Evolutionary conservation across 2,797 vertebrate species (phyloP).

Genomic region (Pseudochirops cupreus): DNA sequence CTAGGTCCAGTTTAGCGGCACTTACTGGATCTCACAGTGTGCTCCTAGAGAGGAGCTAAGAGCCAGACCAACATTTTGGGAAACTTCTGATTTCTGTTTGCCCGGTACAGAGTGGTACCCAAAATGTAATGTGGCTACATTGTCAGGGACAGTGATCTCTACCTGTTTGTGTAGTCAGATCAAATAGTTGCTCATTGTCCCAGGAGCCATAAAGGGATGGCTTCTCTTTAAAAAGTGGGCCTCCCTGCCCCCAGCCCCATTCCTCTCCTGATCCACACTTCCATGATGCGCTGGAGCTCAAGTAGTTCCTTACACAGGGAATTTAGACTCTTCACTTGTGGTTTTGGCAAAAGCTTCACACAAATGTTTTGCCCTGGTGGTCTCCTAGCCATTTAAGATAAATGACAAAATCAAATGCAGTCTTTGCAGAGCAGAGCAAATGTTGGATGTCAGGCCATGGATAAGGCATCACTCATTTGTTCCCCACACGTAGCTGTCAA

Average conservation of each 20-base stretch:
- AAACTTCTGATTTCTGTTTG: slow-evolving; percentile 47
- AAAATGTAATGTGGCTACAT: slow-evolving; percentile 20
- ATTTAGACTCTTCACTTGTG: slow-evolving; percentile 91
- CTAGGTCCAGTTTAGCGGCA: not conserved
- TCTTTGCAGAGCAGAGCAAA: slow-evolving; percentile 84
- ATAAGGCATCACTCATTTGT: slow-evolving; percentile 82
- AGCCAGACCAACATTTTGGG: not conserved
- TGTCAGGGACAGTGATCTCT: slow-evolving; percentile 11
- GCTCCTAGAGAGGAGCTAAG: not conserved
- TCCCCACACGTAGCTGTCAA: slow-evolving; percentile 77
- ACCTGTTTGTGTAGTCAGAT: slow-evolving; percentile 79
- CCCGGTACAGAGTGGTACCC: not conserved
- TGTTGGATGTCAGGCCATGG: slow-evolving; percentile 83
- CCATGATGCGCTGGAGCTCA: slow-evolving; percentile 84
- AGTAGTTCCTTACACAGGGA: slow-evolving; percentile 88
- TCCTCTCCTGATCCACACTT: not conserved
- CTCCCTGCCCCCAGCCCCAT: rapidly evolving
- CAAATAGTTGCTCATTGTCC: slow-evolving; percentile 72
- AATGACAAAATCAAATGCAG: slow-evolving; percentile 91
- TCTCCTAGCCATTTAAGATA: slow-evolving; percentile 91
- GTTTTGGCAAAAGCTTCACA: slow-evolving; percentile 92
- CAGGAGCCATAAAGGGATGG: slow-evolving; percentile 72
- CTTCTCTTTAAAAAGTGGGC: slow-evolving; percentile 75
- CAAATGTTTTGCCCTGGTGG: slow-evolving; percentile 90
- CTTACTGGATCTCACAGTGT: not conserved